Conservation (phyloP, 2,113 vertebrate species). For the Protobothrops mucrosquamatus region DNA sequence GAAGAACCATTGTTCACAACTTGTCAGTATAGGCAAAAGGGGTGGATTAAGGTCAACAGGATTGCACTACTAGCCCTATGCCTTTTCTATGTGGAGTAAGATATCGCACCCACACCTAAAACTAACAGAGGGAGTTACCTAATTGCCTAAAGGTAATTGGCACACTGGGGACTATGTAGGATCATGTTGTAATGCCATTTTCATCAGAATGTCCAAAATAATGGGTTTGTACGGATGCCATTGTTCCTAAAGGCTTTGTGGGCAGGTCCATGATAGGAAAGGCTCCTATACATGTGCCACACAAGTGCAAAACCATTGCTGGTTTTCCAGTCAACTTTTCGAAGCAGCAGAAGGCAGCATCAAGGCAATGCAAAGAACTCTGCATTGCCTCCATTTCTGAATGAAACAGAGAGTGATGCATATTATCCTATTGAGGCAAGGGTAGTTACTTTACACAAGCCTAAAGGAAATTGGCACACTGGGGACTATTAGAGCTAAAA, state of each 20-base stretch:
- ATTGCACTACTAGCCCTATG: not conserved
- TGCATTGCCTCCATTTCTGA: not conserved
- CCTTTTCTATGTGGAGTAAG: not conserved
- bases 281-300: not conserved
- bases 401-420: not conserved
- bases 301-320: not conserved
- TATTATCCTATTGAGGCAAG: not conserved
- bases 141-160: too few relatives aligned
- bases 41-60: not conserved
- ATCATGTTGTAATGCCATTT: not conserved
- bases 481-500: not conserved
- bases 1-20: not conserved
- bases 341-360: not conserved
- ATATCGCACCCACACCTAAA: not conserved
- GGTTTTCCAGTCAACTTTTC: not conserved
- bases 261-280: not conserved
- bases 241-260: not conserved
- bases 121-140: not conserved
- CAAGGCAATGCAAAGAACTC: not conserved
- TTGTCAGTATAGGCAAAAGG: not conserved
- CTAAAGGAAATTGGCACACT: not conserved
- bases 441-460: not conserved
- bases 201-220: not conserved
- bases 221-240: not conserved
- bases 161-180: not conserved